Conservation (phyloP, 2,797 vertebrate genomes). For the Percopsis omiscomaycus region DNA sequence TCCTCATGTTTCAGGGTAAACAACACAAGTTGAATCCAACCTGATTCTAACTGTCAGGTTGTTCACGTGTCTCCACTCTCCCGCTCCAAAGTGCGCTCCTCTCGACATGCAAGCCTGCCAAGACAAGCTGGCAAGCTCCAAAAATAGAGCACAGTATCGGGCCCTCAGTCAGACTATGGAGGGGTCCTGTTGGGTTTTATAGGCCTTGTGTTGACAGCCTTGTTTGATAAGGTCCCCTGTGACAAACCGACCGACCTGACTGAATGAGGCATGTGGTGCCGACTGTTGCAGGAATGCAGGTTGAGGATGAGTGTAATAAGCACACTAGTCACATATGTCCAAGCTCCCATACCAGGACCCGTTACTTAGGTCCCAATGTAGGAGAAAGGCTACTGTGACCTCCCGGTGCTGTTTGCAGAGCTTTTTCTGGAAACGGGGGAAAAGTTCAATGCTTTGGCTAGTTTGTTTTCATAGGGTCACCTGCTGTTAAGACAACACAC, state of each 20-base stretch:
- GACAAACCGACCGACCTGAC: slow-evolving; percentile 29
- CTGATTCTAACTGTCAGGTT: neutral
- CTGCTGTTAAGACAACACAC: slow-evolving; percentile 46
- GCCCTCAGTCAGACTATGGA: slow-evolving; percentile 44
- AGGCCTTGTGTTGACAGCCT: slow-evolving; percentile 37
- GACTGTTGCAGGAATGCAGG: neutral
- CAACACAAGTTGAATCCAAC: slow-evolving; percentile 13
- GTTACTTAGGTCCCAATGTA: slow-evolving; percentile 23
- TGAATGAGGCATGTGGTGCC: slow-evolving; percentile 43
- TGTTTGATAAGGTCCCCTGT: slow-evolving; percentile 34
- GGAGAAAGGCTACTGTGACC: slow-evolving; percentile 33
- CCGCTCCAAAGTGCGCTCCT: slow-evolving; percentile 60
- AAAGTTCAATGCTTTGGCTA: slow-evolving; percentile 63
- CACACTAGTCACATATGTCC: neutral
- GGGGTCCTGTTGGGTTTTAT: slow-evolving; percentile 46
- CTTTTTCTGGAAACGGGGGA: slow-evolving; percentile 64
- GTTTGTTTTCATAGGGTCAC: slow-evolving; percentile 49
- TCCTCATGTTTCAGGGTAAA: slow-evolving; percentile 39
- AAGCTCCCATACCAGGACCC: slow-evolving; percentile 1
- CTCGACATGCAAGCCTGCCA: slow-evolving; percentile 45
- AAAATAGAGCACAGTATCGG: slow-evolving; percentile 64
- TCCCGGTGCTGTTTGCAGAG: slow-evolving; percentile 53
- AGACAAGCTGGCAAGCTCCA: slow-evolving; percentile 54
- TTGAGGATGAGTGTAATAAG: too few relatives aligned
- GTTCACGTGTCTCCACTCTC: slow-evolving; percentile 32